Evolutionary conservation across 2,888 invertebrate genomes (phyloP), one percentile per base, ranked within the genome.

Genomic region (Silvanus unidentatus): DNA sequence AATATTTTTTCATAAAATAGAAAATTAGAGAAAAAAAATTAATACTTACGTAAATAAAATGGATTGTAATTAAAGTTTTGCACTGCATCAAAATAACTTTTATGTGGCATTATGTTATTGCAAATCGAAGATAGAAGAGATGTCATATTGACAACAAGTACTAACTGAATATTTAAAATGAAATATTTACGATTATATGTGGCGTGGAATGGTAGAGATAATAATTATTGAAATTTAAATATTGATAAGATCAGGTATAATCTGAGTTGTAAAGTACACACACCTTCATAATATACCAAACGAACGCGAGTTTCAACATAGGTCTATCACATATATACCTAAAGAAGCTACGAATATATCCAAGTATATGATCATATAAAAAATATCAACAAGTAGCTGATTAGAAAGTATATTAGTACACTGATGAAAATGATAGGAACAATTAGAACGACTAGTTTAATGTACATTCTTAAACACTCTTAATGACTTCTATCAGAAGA

Each of bases 161-260:
- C 10, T 5, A 60, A 69, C 66, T 70, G 68, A 70, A 69, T 71
- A 70, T 69, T 69, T 68, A 69, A 70, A 68, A 66, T 58, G 58
- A 58, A 56, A 60, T 66, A 64, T 68, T 68, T 64, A 65, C 65
- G n/a, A n/a, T n/a, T 67, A 66, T 68, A 62, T 63, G 64, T 66
- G 59, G 60, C 54, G 57, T 55, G 55, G 3, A 32, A 5, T 3
- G 54, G 65, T 60, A 62, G 56, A 63, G 65, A 68, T 65, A 66
- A 68, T 67, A 65, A 22, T 22, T 22, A 22, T 22, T 22, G 22
- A 22, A 64, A 55, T 57, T 55, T 57, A 60, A 62, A 58, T 62
- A 64, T 59, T 59, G 67, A 67, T 67, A 67, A 32, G n/a, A 32
- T 32, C 13, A 40, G 40, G 43, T 45, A 43, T 10, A 35, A 36